Conservation (phyloP, 1,140 invertebrate genomes). For the Temnothorax nylanderi region DNA sequence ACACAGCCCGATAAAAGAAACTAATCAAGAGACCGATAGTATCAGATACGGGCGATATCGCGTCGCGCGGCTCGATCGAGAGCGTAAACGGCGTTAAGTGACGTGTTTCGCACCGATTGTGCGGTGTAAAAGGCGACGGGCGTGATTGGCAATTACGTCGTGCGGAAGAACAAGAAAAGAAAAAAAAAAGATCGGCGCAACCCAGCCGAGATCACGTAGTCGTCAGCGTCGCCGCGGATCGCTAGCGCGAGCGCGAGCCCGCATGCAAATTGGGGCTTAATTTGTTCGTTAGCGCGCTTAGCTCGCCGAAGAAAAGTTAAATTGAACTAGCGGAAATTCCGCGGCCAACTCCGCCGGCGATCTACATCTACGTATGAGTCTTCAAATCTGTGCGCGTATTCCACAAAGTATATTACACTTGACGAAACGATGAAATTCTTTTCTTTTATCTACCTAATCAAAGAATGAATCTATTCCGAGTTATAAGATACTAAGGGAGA, state of each 20-base stretch:
- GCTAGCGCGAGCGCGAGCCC: slow-evolving; percentile 30
- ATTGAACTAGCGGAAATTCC: slow-evolving; percentile 49
- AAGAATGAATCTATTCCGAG: not conserved
- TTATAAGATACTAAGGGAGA: not conserved
- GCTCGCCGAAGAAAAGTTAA: slow-evolving; percentile 51
- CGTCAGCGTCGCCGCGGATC: slow-evolving; percentile 22
- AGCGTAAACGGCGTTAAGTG: slow-evolving; percentile 31
- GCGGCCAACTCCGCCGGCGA: not conserved
- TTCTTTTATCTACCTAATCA: not conserved
- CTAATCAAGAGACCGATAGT: slow-evolving; percentile 30
- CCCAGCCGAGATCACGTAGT: not conserved
- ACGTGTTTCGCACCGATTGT: slow-evolving; percentile 24
- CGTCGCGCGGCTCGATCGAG: not conserved
- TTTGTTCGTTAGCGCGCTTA: slow-evolving; percentile 57
- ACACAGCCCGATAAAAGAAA: slow-evolving; percentile 27
- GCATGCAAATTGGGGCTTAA: slow-evolving; percentile 57
- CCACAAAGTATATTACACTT: not conserved
- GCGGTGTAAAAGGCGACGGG: not conserved
- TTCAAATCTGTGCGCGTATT: slow-evolving; percentile 5
- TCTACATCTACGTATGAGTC: not conserved
- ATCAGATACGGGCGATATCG: slow-evolving; percentile 44
- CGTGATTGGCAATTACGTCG: slow-evolving; percentile 44
- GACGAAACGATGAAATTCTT: not conserved
- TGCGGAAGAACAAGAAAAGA: not conserved
- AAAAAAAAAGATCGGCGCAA: not conserved